Percentiles rank a stretch among this genome's conserved stretches.
Evolutionary conservation across 2,888 invertebrate species (phyloP).

Genomic region (Monoplex corrugatus): DNA sequence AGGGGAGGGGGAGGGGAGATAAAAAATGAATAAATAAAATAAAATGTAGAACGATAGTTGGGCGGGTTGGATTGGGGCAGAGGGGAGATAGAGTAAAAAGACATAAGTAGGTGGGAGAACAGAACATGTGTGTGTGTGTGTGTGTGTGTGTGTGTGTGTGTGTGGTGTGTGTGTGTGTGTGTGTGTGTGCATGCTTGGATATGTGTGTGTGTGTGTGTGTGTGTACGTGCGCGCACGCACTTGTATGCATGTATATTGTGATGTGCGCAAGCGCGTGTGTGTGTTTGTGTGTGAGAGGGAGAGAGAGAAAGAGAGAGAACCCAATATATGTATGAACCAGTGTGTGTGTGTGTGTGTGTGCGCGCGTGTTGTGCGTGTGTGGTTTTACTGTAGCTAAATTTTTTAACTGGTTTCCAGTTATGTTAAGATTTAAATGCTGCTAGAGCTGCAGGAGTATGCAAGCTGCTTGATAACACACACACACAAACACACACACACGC

Average conservation of each 20-base stretch:
- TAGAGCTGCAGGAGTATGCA: too few relatives aligned
- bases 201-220: slow-evolving; percentile 29
- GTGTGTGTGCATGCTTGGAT: not conserved
- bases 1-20: too few relatives aligned
- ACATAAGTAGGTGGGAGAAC: not conserved
- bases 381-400: too few relatives aligned
- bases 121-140: not conserved
- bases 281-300: not conserved
- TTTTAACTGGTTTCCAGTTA: too few relatives aligned
- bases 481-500: slow-evolving; percentile 4
- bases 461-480: too few relatives aligned
- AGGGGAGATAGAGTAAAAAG: too few relatives aligned
- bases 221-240: not conserved
- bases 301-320: not conserved
- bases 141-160: not conserved
- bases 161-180: not conserved
- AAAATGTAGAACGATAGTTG: too few relatives aligned
- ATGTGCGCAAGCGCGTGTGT: not conserved
- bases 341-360: slow-evolving; percentile 1
- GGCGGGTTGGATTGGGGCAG: too few relatives aligned
- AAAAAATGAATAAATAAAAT: too few relatives aligned
- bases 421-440: too few relatives aligned
- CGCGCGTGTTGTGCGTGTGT: not conserved
- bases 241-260: too few relatives aligned
- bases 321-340: not conserved